Evolutionary conservation across 2,888 invertebrate genomes (phyloP), one percentile per base, ranked within the genome.

Genomic region (Cancer borealis): DNA sequence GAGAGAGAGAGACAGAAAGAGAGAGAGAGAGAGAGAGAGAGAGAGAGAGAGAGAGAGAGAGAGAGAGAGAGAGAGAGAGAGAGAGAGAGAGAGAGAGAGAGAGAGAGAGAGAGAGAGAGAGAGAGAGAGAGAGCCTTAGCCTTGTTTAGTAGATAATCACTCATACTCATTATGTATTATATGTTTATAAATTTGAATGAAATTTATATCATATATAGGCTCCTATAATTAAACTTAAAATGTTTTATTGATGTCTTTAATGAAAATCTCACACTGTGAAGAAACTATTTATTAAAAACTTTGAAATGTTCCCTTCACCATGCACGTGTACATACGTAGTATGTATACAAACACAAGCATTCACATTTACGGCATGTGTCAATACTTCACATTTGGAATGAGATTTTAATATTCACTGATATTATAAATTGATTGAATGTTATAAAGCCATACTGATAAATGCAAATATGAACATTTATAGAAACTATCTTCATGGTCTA

Each of bases 241-340:
- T 39, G 39, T 39, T 39, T 39, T 39, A 39, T 39, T 39, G 39
- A 39, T 39, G 39, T 39, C 60, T 21, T 84, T 39, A 47, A 45
- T 46, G 49, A 93, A 93, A 79, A 30, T 46, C 49, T 26, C n/a
- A 84, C 60, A 49, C 47, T 93, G 47, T 47, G 89, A 89, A 89
- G 89, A 93, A 79, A 91, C 84, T 91, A 91, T 91, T 93, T 93
- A 91, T 93, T 93, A 93, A 93, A 93, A 93, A 93, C 88, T 89
- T 89, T 89, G 73, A 60, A 93, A 93, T 66, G 89, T 93, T 93
- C 88, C 89, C 92, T 84, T 89, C 89, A 93, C 93, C 93, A 88
- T 93, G 79, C 91, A 89, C 66, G 88, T 88, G 54, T 84, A 92
- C 88, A 88, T 88, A 88, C 92, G 54, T 45, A 73, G 84, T 39